Percentiles rank a stretch among this genome's conserved stretches.
Conservation (phyloP, 2,113 vertebrate genomes). For the Seriola dumerili region DNA sequence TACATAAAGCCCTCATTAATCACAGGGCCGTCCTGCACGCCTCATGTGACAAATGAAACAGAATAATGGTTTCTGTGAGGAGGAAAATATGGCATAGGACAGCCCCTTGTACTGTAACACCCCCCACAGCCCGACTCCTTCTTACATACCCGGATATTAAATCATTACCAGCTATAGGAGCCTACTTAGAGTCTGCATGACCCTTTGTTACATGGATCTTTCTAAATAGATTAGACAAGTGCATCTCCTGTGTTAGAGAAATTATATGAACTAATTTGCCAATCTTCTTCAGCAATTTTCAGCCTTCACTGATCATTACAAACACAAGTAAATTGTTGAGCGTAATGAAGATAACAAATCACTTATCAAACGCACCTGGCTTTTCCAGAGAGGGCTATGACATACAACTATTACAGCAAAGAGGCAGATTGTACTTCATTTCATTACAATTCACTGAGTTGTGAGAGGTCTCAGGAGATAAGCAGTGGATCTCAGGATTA, state of each 20-base stretch:
- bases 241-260: slow-evolving; percentile 27
- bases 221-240: slow-evolving; percentile 53
- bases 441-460: slow-evolving; percentile 46
- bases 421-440: slow-evolving; percentile 49
- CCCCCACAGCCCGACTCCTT: slow-evolving; percentile 9
- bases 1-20: slow-evolving; percentile 76
- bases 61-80: slow-evolving; percentile 76
- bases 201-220: slow-evolving; percentile 31
- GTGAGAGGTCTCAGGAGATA: slow-evolving; percentile 29
- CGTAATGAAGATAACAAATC: slow-evolving; percentile 58
- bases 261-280: slow-evolving; percentile 42
- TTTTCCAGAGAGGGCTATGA: slow-evolving; percentile 16
- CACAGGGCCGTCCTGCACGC: slow-evolving; percentile 64
- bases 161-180: slow-evolving; percentile 60
- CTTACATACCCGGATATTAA: slow-evolving; percentile 49
- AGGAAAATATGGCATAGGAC: slow-evolving; percentile 61
- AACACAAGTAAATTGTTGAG: slow-evolving; percentile 47
- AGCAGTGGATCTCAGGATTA: slow-evolving; percentile 45
- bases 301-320: slow-evolving; percentile 23
- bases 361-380: slow-evolving; percentile 45
- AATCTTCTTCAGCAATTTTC: slow-evolving; percentile 16
- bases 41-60: slow-evolving; percentile 80
- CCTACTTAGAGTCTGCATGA: slow-evolving; percentile 31
- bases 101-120: slow-evolving; percentile 38
- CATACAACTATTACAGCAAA: slow-evolving; percentile 47